Evolutionary conservation across 2,888 invertebrate genomes (phyloP).

Genomic region (Mechanitis messenoides): DNA sequence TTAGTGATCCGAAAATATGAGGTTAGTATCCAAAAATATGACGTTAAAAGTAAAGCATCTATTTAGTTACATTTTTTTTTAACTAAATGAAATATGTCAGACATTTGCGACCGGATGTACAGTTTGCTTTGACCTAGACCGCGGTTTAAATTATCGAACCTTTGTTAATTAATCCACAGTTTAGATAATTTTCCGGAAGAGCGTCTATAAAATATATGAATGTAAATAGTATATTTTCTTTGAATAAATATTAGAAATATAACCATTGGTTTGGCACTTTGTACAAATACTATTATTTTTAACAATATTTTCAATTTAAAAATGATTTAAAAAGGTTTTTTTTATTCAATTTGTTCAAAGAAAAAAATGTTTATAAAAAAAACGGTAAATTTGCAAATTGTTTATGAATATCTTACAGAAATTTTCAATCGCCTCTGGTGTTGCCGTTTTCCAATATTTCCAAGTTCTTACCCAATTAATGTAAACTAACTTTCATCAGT

Average conservation of each 20-base stretch:
- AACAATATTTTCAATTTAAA: no score
- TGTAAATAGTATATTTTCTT: not conserved
- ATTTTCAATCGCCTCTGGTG: conserved; percentile 7
- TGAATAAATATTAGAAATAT: not conserved
- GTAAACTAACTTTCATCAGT: conserved; percentile 24
- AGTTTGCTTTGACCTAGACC: conserved; percentile 38
- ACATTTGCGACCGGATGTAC: conserved; percentile 23
- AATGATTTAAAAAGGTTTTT: no score
- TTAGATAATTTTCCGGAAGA: not conserved
- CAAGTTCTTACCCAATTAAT: conserved; percentile 21
- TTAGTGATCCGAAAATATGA: conserved; percentile 48
- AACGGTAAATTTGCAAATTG: conserved; percentile 12
- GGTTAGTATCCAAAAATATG: conserved; percentile 46
- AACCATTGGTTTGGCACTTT: not conserved
- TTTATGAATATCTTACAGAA: conserved; percentile 1
- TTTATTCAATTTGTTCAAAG: no score
- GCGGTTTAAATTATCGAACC: conserved; percentile 26
- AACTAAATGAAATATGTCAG: not conserved
- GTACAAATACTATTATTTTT: no score
- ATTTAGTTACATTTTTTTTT: conserved; percentile 24
- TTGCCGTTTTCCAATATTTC: conserved; percentile 16
- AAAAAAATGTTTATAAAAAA: no score
- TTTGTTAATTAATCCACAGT: conserved; percentile 6
- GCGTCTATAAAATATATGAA: not conserved
- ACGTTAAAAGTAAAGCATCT: not conserved